A percentile compares a stretch with the other conserved stretches of the same genome.
These are phyloP conservation scores for Cerastis leucographa DNA, from an alignment of 2,888 invertebrate genomes.

Conservation along the genomic window DNA sequence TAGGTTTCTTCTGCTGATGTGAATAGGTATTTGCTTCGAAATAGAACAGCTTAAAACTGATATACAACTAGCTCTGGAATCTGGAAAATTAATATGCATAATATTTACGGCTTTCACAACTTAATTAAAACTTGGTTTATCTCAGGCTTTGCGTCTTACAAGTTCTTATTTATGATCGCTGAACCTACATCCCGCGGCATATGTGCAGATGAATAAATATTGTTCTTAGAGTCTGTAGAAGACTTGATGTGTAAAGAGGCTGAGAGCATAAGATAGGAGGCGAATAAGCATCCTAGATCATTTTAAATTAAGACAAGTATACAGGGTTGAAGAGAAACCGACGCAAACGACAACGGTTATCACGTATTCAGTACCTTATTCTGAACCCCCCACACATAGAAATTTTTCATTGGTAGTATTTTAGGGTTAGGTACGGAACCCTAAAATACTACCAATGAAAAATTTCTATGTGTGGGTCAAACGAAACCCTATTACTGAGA, in stretches of 20 bases:
- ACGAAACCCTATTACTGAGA: too few relatives aligned
- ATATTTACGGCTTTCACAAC: constrained; percentile 33
- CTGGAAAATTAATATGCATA: constrained; percentile 26
- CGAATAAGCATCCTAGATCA: background rate
- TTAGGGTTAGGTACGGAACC: too few relatives aligned
- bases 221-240: background rate
- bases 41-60: background rate
- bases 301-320: background rate
- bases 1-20: background rate
- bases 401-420: too few relatives aligned
- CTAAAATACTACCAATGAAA: too few relatives aligned
- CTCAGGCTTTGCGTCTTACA: constrained; percentile 11
- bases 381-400: too few relatives aligned
- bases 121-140: constrained; percentile 58
- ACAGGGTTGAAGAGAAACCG: too few relatives aligned
- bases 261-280: background rate
- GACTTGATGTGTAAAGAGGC: background rate
- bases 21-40: background rate
- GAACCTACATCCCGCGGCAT: background rate
- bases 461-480: too few relatives aligned
- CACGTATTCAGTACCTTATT: too few relatives aligned
- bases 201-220: constrained; percentile 19
- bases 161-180: constrained; percentile 43
- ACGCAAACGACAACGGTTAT: too few relatives aligned
- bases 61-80: constrained; percentile 1